These are phyloP conservation scores for Portunus trituberculatus DNA, from an alignment of 1,140 invertebrate genomes.

Conservation along the genomic window DNA sequence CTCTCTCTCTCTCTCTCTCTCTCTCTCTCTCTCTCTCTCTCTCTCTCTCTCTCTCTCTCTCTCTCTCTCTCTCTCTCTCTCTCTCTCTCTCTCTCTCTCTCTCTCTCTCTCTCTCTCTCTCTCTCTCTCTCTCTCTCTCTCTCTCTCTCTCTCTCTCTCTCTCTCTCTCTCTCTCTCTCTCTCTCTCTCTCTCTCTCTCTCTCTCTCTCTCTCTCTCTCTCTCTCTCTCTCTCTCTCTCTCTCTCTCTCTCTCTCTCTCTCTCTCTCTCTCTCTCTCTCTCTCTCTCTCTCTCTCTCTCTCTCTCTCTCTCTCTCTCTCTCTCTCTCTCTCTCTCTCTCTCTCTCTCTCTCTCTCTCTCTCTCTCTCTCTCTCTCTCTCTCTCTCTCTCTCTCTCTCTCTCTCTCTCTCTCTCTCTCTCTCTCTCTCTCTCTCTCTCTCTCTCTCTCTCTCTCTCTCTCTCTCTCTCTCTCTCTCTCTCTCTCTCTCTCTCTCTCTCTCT, in stretches of 20 bases:
- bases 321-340: conserved; percentile 20
- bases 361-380: conserved; percentile 20
- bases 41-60: conserved; percentile 20
- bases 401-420: conserved; percentile 20
- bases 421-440: conserved; percentile 20
- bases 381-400: conserved; percentile 20
- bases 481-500: conserved; percentile 20
- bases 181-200: conserved; percentile 20
- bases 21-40: conserved; percentile 20
- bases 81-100: conserved; percentile 20
- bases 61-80: conserved; percentile 20
- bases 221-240: conserved; percentile 20
- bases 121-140: conserved; percentile 20
- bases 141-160: conserved; percentile 20
- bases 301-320: conserved; percentile 20
- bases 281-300: conserved; percentile 20
- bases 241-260: conserved; percentile 20
- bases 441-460: conserved; percentile 20
- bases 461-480: conserved; percentile 20
- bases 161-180: conserved; percentile 20
- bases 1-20: conserved; percentile 20
- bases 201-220: conserved; percentile 20
- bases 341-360: conserved; percentile 20
- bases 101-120: conserved; percentile 20
- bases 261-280: conserved; percentile 20